Evolutionary conservation across 2,113 vertebrate species (phyloP), one percentile per base, ranked within the genome.

Genomic region (Syrrhaptes paradoxus): DNA sequence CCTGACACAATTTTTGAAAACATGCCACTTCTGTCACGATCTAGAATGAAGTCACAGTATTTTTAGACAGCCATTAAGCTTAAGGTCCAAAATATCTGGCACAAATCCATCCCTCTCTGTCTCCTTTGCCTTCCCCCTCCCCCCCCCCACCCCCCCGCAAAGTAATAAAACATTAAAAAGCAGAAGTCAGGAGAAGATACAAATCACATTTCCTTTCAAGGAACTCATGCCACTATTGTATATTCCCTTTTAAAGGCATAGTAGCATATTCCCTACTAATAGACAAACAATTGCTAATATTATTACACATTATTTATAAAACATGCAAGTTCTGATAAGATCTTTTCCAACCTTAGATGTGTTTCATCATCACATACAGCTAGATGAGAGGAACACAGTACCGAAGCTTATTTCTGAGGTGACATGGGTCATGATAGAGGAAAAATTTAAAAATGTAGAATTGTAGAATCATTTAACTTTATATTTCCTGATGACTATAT

Each of bases 31-130:
- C 77, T 92, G 28, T 87, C 73, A n/a, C 95, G 15, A 41, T 92
- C 98, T 98, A 80, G 67, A 94, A 75, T 58, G n/a, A 95, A 97
- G 34, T 72, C 26, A 85, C 18, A 72, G 52, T 61, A 68, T 76
- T 57, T 94, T 89, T 63, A 95, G 48, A 36, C 59, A 48, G 57
- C 22, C 4, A 11, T 84, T 85, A 89, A 80, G 58, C 26, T 67
- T 66, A 83, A 22, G 7, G 28, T 74, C 36, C 36, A 45, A 78
- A 78, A 61, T 63, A 78, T 48, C 67, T 78, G 38, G 20, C 52
- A 43, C 67, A 48, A 81, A 45, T 65, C 10, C 41, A 41, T 41
- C 41, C 41, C 41, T 41, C 41, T 14, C 38, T 38, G 38, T 38
- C 41, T 41, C 41, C 41, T 41, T 41, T 41, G 38, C 8, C 12